phyloP scores from a whole-genome alignment of 2,888 invertebrate genomes.

The Spilosoma lubricipeda region DNA sequence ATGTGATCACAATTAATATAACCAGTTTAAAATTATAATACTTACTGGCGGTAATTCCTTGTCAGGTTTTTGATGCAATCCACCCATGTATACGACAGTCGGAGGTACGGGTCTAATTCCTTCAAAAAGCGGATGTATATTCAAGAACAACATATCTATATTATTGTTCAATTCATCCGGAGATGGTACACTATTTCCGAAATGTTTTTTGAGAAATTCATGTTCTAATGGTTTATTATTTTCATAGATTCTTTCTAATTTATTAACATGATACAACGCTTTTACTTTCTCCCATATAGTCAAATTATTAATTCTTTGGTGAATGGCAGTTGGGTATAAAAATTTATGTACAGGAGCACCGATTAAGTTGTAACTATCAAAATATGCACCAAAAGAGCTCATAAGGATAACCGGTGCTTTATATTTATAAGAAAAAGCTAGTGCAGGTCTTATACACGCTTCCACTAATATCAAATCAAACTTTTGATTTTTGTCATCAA shows the following conservation, averaged over 20 bases:
- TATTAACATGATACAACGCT: slow-evolving; percentile 31
- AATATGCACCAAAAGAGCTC: slow-evolving; percentile 54
- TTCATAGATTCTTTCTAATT: slow-evolving; percentile 21
- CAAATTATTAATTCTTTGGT: slow-evolving; percentile 10
- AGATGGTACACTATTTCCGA: slow-evolving; percentile 46
- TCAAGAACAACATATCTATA: slow-evolving; percentile 59
- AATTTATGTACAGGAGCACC: slow-evolving; percentile 11
- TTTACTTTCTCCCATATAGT: slow-evolving; percentile 13
- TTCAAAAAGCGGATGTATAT: slow-evolving; percentile 60
- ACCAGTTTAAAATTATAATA: not conserved
- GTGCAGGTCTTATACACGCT: slow-evolving; percentile 47
- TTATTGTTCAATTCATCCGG: slow-evolving; percentile 38
- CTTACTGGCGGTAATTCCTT: slow-evolving; percentile 54
- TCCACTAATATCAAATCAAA: slow-evolving; percentile 60
- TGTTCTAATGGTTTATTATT: slow-evolving; percentile 34
- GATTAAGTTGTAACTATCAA: slow-evolving; percentile 43
- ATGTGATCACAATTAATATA: not conserved
- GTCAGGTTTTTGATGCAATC: slow-evolving; percentile 54
- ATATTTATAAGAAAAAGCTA: slow-evolving; percentile 53
- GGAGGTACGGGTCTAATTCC: slow-evolving; percentile 58
- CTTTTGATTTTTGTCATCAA: slow-evolving; percentile 18
- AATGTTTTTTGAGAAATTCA: slow-evolving; percentile 35
- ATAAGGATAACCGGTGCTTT: slow-evolving; percentile 64
- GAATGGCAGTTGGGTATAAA: not conserved
- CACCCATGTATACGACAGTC: slow-evolving; percentile 59